Evolutionary conservation across 2,888 invertebrate species (phyloP), one percentile per base, ranked within the genome.

Genomic region (Aleiodes leptofemur): DNA sequence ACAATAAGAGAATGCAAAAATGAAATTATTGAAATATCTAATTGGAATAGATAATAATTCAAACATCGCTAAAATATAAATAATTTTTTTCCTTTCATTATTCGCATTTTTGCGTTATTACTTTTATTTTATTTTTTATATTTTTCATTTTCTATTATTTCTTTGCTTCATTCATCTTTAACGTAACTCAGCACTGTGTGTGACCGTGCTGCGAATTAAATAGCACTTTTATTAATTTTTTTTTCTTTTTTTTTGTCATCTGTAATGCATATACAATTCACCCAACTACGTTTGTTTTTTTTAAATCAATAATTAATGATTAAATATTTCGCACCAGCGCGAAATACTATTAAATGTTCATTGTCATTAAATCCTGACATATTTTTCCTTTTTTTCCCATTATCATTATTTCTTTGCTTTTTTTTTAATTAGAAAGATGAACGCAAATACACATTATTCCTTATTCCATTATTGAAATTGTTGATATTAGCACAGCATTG

Each of bases 61-160:
- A 81, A 82, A 84, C 83, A 80, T 84, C 79, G 83, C 84, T 86
- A 85, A 82, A 84, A 86, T 84, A 86, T 87, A 86, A 87, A 87
- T 86, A 87, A 85, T 16, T 53, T 16, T 61, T 16, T 66, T 48
- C 16, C 34, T 66, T 48, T 16, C 34, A 43, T 59, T 51, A 16
- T 61, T 72, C 13, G 57, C 23, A 23, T 23, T 23, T 38, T 68
- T 69, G 34, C 59, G 48, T 64, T 76, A 43, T 11, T 74, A 34
- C 16, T 69, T 57, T 23, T 23, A 23, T 23, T 23, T 23, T 23
- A 1, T 6, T 34, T 71, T 69, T 79, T 72, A 66, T 76, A 70
- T 74, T 69, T 50, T 57, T 66, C 50, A 66, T 74, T 68, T 38
- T 56, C 56, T 64, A 73, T 77, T 76, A 51, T 61, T 59, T 53